Base-by-base conservation (phyloP, 2,888 invertebrate genomes). In the Malacosoma neustria region DNA sequence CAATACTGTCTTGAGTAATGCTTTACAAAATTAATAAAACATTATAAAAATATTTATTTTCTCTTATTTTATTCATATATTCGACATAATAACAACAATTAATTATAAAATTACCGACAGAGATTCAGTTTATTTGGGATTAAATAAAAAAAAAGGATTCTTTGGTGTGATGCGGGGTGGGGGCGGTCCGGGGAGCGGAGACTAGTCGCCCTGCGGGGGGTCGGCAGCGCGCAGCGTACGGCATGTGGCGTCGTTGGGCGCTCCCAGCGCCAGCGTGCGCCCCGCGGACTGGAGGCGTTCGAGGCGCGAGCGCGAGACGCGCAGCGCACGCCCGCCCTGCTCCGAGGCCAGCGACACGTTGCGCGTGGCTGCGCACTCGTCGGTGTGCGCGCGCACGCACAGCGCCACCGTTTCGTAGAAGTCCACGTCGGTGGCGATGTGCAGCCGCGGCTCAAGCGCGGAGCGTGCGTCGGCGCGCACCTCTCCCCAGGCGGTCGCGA, bases 401-500 rank as follows among this genome's bases (percentile, higher is more conserved):
- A 75, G 62, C 57, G 68, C 53, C 48, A 58, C 56, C 39, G 32
- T 51, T 36, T 56, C 60, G 67, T 76, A 73, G 67, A 79, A 77
- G 66, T 80, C 79, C 33, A 73, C 57, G 52, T 72, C 63, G 32
- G 69, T 54, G 36, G 51, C 52, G 37, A 75, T 41, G 48, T 43
- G 48, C 49, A 67, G 54, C 9, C 51, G 48, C 42, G 68, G 66
- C 49, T 54, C 39, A 14, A 41, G 37, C 15, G 30, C 37, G 12
- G 39, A 11, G 42, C 36, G 39, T 46, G 51, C 47, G 33, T 41
- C 12, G 13, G 43, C 54, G 31, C 13, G 14, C 37, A 55, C 36
- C 40, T 30, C 36, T 30, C 39, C 52, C 55, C 59, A 48, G 29
- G 54, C 54, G 35, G 72, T 43, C 46, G 45, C 52, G 56, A 67